Evolutionary conservation across 64 coral and sea anemone genomes (phyloP), one percentile per base, ranked within the genome.

Genomic region (Porites australiensis): DNA sequence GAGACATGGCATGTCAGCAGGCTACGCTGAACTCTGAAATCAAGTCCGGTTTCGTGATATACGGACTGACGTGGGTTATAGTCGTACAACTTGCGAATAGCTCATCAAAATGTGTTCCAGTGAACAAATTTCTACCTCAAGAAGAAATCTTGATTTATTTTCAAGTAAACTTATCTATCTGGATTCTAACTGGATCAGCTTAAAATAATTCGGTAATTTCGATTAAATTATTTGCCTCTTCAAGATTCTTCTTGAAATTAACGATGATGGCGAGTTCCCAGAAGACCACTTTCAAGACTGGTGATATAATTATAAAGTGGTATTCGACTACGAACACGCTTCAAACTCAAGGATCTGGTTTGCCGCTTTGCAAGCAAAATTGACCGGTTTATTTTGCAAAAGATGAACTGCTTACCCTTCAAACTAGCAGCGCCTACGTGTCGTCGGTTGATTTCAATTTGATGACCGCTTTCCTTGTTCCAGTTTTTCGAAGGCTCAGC

Each of bases 281-380:
- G 79, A 83, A 83, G 79, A 83, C 20, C 59, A 83, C 58, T 15
- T 83, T 64, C 58, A 83, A 62, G 20, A 62, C n/a, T 66, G 64
- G 47, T 15, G 80, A 83, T 83, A 46, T 83, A 47, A 83, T 64
- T 66, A 58, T 83, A 2, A 83, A 83, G n/a, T 83, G 80, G 80
- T 83, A 83, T 3, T 83, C 80, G 20, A 64, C 80, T 64, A 83
- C 80, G 12, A 64, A 83, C 80, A 83, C 80, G 58, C 58, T 83
- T 46, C 80, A 83, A 64, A 83, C 80, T 43, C 80, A 83, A 83
- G 54, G 77, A 79, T 79, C 77, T 27, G 50, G 77, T 79, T 55
- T 58, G 50, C 49, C 47, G 57, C 57, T 21, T 58, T 79, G 12
- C 50, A 47, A 79, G 12, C 50, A 55, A 79, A 79, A 48, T 58